Base-by-base conservation (phyloP, 2,797 vertebrate genomes). In the Pipistrellus pipistrellus region DNA sequence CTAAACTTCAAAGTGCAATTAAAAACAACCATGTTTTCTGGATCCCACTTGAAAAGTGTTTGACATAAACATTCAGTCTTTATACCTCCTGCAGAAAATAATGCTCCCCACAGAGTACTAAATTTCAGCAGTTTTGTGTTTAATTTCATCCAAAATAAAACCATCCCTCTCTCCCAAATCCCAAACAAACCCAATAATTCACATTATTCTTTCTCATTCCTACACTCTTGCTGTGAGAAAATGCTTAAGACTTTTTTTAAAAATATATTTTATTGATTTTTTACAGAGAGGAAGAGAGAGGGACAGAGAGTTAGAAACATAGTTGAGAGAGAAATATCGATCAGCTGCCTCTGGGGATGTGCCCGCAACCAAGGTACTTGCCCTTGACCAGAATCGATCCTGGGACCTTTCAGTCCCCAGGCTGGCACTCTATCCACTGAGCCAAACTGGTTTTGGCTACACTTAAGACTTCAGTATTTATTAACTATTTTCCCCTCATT, bases 81-180 rank as follows among this genome's bases (percentile, higher is more conserved):
- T 89, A 93, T 87, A 90, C 76, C 32, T 20, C 95, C 73, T 18
- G 0, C 6, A 1, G 46, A 90, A 95, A 96, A 92, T 30, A 84
- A 20, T 73, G 72, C 87, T 97, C 92, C 6, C 90, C 41, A 6
- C 4, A 93, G 51, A 97, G 93, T 82, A 96, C 95, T 83, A 68
- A 85, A 59, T 93, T 97, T 91, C 91, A 92, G 81, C 96, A 96
- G 53, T 35, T 96, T 83, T 95, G 87, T 83, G 88, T 73, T 93
- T 87, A 95, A 85, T 46, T 25, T 90, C 55, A 71, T 41, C 64
- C 68, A 66, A 76, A 96, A 91, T 83, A 88, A 94, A 91, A 76
- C 44, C 17, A 87, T 68, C 38, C 14, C 18, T 1, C 25, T 80
- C 27, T 53, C 14, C 14, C 18, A 71, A 57, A 76, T 46, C 51